Evolutionary conservation across 2,797 vertebrate genomes (phyloP).

Genomic region (Pitangus sulphuratus): DNA sequence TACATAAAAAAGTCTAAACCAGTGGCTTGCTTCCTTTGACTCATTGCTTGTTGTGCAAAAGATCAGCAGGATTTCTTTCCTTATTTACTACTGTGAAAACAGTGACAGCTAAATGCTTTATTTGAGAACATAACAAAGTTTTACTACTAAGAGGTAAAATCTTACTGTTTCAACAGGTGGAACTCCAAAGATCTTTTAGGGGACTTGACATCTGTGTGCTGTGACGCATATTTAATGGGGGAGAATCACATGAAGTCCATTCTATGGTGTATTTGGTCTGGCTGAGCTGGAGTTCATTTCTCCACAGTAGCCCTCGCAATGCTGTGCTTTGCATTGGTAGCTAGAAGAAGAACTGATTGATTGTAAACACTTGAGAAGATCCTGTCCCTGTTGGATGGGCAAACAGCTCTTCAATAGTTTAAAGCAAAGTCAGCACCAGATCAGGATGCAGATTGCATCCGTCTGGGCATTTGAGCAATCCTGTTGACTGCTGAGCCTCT

Average conservation of each 20-base stretch:
- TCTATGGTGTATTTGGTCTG: not conserved
- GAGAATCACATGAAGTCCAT: not conserved
- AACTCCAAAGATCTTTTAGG: not conserved
- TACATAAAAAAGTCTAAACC: not conserved
- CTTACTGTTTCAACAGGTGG: not conserved
- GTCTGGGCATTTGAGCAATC: not conserved
- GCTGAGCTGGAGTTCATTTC: no score
- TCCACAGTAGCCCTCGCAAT: no score
- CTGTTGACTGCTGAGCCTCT: not conserved
- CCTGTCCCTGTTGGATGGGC: not conserved
- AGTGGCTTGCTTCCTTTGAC: not conserved
- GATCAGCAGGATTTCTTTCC: not conserved
- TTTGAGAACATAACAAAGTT: not conserved
- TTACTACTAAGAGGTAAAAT: not conserved
- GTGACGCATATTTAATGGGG: not conserved
- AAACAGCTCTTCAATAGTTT: not conserved
- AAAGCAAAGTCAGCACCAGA: not conserved
- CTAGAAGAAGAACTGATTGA: not conserved
- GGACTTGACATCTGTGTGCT: not conserved
- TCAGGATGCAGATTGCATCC: not conserved
- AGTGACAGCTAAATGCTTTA: not conserved
- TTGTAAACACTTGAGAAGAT: not conserved
- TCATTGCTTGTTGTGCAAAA: not conserved
- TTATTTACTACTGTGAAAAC: not conserved
- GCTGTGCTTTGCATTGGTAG: no score